A percentile compares a stretch with the other conserved stretches of the same genome.
Evolutionary conservation across 1,140 invertebrate species (phyloP).

Genomic region (Platyura marginata): DNA sequence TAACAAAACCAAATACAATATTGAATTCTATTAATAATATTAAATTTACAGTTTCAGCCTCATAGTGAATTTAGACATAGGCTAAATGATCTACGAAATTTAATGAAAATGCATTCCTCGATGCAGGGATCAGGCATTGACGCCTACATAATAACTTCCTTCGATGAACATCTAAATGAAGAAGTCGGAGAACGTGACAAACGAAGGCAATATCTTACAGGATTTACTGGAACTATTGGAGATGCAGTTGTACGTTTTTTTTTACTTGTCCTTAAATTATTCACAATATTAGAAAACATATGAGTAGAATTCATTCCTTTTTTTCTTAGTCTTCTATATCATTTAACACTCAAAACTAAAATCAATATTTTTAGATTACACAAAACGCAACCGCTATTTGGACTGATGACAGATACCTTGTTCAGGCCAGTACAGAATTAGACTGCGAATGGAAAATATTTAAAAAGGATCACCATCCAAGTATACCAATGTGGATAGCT

Average conservation of each 20-base stretch:
- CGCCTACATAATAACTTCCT: conserved; percentile 56
- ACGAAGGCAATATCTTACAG: conserved; percentile 62
- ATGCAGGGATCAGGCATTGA: conserved; percentile 43
- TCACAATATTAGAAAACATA: not conserved
- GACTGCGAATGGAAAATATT: conserved; percentile 69
- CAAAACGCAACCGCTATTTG: conserved; percentile 59
- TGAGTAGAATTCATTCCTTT: not conserved
- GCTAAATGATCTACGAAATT: conserved; percentile 36
- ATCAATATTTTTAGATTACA: no score
- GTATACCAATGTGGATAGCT: conserved; percentile 39
- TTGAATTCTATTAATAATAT: not conserved
- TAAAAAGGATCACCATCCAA: conserved; percentile 41
- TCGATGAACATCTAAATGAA: conserved; percentile 62
- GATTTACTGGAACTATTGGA: conserved; percentile 69
- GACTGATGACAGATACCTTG: conserved; percentile 75
- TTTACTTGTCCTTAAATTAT: not conserved
- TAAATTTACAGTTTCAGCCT: conserved; percentile 12
- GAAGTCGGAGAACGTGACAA: conserved; percentile 52
- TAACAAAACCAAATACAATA: not conserved
- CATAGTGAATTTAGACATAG: conserved; percentile 23
- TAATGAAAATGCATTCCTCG: conserved; percentile 40
- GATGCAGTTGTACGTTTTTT: conserved; percentile 62
- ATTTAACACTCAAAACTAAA: not conserved
- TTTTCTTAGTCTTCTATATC: not conserved
- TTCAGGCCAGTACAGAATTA: conserved; percentile 54